Conservation (phyloP, 2,113 vertebrate genomes). For the Motacilla alba region DNA sequence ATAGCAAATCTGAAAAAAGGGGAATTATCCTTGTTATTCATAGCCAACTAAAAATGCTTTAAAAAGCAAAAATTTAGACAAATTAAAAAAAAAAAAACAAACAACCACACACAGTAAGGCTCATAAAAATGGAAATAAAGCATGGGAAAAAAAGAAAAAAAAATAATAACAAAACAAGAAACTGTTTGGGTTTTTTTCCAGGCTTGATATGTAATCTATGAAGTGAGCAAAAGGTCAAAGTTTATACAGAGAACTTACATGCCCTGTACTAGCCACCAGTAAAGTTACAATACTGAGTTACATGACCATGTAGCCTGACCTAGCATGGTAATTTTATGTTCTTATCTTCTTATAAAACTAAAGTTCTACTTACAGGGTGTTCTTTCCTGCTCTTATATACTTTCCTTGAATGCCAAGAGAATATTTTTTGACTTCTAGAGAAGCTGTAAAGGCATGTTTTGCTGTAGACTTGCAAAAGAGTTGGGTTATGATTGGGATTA, state of each 20-base stretch:
- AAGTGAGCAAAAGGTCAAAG: constrained; percentile 20
- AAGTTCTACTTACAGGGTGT: not conserved
- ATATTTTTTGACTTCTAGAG: not conserved
- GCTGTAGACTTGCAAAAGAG: not conserved
- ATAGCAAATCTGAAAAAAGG: not conserved
- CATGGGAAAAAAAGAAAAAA: not conserved
- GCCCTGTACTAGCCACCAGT: not conserved
- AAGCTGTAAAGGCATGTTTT: not conserved
- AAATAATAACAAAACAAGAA: not conserved
- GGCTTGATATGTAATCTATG: constrained; percentile 13
- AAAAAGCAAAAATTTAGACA: not conserved
- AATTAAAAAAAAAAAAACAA: not conserved
- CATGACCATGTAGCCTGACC: not conserved
- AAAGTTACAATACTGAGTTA: not conserved
- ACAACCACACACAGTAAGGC: not conserved
- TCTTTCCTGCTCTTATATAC: not conserved
- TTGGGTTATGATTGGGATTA: not conserved
- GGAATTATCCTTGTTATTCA: not conserved
- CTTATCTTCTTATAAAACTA: not conserved
- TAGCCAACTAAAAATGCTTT: not conserved
- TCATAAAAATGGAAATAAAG: not conserved
- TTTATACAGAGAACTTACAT: constrained; percentile 9
- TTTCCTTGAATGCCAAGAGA: not conserved
- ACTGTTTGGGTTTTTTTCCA: not conserved
- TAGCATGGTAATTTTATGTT: not conserved